These are phyloP conservation scores for Caenorhabditis auriculariae DNA, from an alignment of 2,888 invertebrate species.

Conservation along the genomic window DNA sequence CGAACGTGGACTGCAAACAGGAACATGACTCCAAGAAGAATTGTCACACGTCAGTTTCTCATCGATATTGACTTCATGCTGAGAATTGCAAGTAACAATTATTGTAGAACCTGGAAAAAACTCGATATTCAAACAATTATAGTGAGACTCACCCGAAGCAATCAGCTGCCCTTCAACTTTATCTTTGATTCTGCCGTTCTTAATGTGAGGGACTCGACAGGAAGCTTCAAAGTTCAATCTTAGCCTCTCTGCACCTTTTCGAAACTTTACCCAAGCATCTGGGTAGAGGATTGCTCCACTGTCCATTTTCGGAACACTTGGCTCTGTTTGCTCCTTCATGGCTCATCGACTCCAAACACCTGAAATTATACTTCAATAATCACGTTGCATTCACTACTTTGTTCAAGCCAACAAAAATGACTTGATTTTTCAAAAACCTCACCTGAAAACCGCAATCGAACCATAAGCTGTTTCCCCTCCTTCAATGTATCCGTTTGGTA, in stretches of 20 bases:
- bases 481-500: constrained; percentile 89
- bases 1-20: constrained; percentile 66
- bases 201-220: constrained; percentile 70
- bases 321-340: constrained; percentile 69
- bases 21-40: constrained; percentile 66
- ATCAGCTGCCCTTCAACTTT: constrained; percentile 66
- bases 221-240: constrained; percentile 73
- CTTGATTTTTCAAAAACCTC: constrained; percentile 50
- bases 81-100: constrained; percentile 80
- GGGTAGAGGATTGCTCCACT: constrained; percentile 89
- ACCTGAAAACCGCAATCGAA: constrained; percentile 66
- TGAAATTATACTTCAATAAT: constrained; percentile 83
- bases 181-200: constrained; percentile 60
- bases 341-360: constrained; percentile 77
- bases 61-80: constrained; percentile 63
- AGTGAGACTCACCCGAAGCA: constrained; percentile 65
- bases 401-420: neutral
- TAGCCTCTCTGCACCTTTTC: neutral
- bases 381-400: neutral
- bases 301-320: constrained; percentile 84
- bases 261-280: constrained; percentile 82
- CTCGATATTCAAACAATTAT: neutral
- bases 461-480: constrained; percentile 81
- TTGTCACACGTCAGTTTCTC: constrained; percentile 64
- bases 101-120: constrained; percentile 69